These are phyloP conservation scores for Coecobrya sp. DNA, from an alignment of 2,888 invertebrate species.

Conservation along the genomic window DNA sequence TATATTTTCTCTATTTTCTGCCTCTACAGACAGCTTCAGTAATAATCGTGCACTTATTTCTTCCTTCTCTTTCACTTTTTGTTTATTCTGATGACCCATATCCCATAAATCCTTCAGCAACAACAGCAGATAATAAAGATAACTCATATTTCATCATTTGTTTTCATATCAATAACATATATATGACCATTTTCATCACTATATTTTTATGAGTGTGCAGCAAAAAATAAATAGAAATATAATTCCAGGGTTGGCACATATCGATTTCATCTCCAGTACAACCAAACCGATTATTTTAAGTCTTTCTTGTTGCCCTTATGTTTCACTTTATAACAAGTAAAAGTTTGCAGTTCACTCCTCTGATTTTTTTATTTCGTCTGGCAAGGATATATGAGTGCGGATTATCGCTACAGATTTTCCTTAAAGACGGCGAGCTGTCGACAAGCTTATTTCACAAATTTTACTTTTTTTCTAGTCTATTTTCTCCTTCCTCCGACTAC, in stretches of 20 bases:
- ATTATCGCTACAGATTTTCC: not conserved
- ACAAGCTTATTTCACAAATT: not conserved
- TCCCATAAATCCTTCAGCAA: conserved; percentile 68
- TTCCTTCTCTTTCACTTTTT: not conserved
- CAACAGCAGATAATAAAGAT: conserved; percentile 13
- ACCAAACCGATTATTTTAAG: no score
- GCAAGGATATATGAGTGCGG: not conserved
- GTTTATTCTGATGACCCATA: conserved; percentile 30
- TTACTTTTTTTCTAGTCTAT: not conserved
- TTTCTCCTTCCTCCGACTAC: not conserved
- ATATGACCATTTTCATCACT: not conserved
- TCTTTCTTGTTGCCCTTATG: no score
- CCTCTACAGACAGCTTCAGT: not conserved
- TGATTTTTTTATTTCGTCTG: no score
- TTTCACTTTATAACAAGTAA: no score
- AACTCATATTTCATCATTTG: conserved; percentile 59
- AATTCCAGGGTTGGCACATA: no score
- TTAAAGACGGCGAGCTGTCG: not conserved
- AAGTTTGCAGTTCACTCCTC: no score
- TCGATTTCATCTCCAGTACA: no score
- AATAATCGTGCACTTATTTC: not conserved
- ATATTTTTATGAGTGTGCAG: not conserved
- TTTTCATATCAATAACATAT: not conserved
- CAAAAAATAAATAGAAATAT: not conserved
- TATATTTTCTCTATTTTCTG: no score